Conservation (phyloP, 2,113 vertebrate species). For the Phalacrocorax aristotelis region DNA sequence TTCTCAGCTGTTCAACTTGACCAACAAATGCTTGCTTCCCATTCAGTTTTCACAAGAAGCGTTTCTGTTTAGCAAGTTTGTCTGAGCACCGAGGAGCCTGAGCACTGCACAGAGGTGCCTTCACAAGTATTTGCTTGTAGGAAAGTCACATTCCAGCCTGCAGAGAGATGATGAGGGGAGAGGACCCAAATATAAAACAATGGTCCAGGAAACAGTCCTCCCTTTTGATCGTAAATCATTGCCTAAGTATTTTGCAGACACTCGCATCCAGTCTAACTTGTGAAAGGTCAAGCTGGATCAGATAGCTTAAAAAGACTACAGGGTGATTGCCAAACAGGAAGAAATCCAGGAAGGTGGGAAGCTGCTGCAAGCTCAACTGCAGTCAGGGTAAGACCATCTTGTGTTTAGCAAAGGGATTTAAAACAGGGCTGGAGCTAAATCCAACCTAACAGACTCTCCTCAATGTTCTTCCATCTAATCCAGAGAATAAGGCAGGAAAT, state of each 20-base stretch:
- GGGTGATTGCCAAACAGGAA: neutral
- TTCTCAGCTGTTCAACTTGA: neutral
- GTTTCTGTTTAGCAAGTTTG: neutral
- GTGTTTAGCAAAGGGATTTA: neutral
- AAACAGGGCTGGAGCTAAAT: slow-evolving; percentile 40
- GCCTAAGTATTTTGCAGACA: neutral
- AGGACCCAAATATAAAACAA: neutral
- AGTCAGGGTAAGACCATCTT: neutral
- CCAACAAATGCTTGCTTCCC: neutral
- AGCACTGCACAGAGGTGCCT: neutral
- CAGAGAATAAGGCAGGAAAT: neutral
- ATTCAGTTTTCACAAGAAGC: neutral
- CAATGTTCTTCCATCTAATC: neutral
- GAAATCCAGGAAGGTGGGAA: neutral
- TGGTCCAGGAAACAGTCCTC: neutral
- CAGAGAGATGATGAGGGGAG: neutral
- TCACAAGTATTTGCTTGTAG: neutral
- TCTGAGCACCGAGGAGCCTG: neutral
- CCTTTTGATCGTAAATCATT: neutral
- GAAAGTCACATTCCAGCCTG: neutral
- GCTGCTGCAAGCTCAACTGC: neutral
- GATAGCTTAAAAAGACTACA: slow-evolving; percentile 10
- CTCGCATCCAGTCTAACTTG: neutral
- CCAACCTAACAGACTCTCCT: slow-evolving; percentile 12
- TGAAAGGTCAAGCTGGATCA: slow-evolving; percentile 42